Conservation (phyloP, 2,888 invertebrate species). For the Caenorhabditis virilis region DNA sequence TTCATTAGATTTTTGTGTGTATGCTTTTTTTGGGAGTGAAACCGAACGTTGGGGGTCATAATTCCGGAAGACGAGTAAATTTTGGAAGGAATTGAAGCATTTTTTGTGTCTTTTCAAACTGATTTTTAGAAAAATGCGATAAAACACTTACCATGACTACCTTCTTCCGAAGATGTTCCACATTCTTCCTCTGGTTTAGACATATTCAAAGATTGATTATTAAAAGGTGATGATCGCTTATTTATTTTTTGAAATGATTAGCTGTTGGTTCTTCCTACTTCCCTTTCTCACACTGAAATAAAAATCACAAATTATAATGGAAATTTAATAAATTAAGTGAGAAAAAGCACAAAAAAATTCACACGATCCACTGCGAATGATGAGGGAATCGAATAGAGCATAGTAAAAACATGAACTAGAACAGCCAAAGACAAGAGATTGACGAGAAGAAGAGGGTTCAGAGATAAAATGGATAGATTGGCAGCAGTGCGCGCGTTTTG, state of each 20-base stretch:
- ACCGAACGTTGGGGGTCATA: background rate
- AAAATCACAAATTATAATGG: background rate
- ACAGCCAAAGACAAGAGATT: constrained; percentile 12
- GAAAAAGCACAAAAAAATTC: too few species aligned
- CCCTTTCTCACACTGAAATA: too few species aligned
- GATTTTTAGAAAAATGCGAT: too few species aligned
- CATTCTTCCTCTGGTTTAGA: constrained; percentile 34
- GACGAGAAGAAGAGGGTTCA: constrained; percentile 9
- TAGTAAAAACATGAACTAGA: constrained; percentile 41
- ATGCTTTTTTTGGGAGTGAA: background rate
- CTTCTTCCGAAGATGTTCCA: constrained; percentile 27
- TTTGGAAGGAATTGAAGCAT: too few species aligned
- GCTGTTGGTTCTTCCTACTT: too few species aligned
- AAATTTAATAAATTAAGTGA: constrained; percentile 10
- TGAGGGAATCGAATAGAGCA: constrained; percentile 19
- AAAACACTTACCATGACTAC: constrained; percentile 28
- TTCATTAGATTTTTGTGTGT: too few species aligned
- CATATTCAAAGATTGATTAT: constrained; percentile 10
- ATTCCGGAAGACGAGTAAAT: background rate
- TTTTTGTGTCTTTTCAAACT: too few species aligned
- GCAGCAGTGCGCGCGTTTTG: too few species aligned
- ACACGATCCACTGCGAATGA: too few species aligned
- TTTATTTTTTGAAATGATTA: too few species aligned
- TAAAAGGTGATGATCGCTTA: too few species aligned
- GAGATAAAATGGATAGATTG: too few species aligned